Conservation (phyloP, 2,113 vertebrate species). For the Oreochromis tanganicae region DNA sequence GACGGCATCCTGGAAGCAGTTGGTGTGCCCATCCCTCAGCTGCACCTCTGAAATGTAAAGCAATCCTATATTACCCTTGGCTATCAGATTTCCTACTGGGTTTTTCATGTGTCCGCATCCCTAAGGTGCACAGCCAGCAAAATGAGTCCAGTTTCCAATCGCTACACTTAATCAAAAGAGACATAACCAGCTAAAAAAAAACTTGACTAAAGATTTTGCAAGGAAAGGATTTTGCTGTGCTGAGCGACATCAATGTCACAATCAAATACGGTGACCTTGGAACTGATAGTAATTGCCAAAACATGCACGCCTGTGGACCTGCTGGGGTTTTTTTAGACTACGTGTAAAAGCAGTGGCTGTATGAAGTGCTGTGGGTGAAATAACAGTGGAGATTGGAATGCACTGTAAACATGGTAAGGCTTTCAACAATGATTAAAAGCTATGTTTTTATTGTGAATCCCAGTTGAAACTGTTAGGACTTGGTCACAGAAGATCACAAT, state of each 20-base stretch:
- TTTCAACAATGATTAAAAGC: slow-evolving; percentile 3
- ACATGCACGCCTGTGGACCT: not conserved
- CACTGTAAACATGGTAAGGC: not conserved
- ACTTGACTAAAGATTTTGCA: slow-evolving; percentile 35
- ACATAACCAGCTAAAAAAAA: slow-evolving; percentile 10
- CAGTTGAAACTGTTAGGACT: not conserved
- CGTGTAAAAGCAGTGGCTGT: slow-evolving; percentile 7
- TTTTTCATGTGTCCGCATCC: slow-evolving; percentile 70
- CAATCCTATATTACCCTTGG: slow-evolving; percentile 68
- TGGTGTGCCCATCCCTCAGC: slow-evolving; percentile 55
- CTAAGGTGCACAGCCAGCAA: slow-evolving; percentile 57
- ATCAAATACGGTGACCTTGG: slow-evolving; percentile 50
- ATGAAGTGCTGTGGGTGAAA: slow-evolving; percentile 8
- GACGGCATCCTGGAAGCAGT: slow-evolving; percentile 72
- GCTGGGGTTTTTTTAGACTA: not conserved
- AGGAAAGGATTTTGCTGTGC: slow-evolving; percentile 16
- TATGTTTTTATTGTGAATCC: not conserved
- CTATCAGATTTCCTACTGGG: slow-evolving; percentile 68
- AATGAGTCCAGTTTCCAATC: slow-evolving; percentile 59
- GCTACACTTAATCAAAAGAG: slow-evolving; percentile 75
- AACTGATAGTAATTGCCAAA: slow-evolving; percentile 47
- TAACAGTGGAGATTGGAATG: not conserved
- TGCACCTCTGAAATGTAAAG: slow-evolving; percentile 79
- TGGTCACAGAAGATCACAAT: not conserved
- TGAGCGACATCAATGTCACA: slow-evolving; percentile 37